Percentiles rank a stretch among this genome's conserved stretches.
phyloP scores from a whole-genome alignment of 2,888 invertebrate genomes.

The Leptopilina myrica region DNA sequence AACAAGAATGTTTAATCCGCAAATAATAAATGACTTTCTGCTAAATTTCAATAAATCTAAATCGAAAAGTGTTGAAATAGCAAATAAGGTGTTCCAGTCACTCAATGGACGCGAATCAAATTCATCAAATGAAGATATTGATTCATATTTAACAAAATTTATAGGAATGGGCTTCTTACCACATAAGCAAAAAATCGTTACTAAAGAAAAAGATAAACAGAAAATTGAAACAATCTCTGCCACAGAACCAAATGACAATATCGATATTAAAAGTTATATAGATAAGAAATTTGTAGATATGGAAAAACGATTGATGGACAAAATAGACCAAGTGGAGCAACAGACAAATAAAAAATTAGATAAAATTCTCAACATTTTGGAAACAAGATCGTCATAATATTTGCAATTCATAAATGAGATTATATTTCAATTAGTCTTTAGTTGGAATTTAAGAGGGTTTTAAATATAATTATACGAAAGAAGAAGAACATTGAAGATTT shows the following conservation, averaged over 20 bases:
- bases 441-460: neutral
- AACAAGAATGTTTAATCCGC: slow-evolving; percentile 59
- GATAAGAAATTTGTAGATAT: slow-evolving; percentile 69
- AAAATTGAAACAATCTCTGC: slow-evolving; percentile 38
- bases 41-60: slow-evolving; percentile 52
- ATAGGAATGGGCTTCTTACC: slow-evolving; percentile 41
- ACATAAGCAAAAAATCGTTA: slow-evolving; percentile 35
- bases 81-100: slow-evolving; percentile 54
- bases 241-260: slow-evolving; percentile 12
- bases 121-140: slow-evolving; percentile 46
- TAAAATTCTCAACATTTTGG: slow-evolving; percentile 59
- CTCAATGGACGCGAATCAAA: slow-evolving; percentile 47
- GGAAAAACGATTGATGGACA: slow-evolving; percentile 68
- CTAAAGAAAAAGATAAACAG: slow-evolving; percentile 26
- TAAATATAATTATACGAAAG: neutral
- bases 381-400: slow-evolving; percentile 4
- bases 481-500: neutral
- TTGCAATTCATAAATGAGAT: neutral
- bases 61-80: slow-evolving; percentile 51
- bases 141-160: slow-evolving; percentile 50
- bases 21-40: slow-evolving; percentile 65
- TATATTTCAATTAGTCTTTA: neutral
- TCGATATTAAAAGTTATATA: slow-evolving; percentile 66
- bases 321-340: slow-evolving; percentile 68
- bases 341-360: slow-evolving; percentile 72